These are phyloP conservation scores for Pararge aegeria DNA, from an alignment of 1,140 invertebrate genomes.

Conservation along the genomic window DNA sequence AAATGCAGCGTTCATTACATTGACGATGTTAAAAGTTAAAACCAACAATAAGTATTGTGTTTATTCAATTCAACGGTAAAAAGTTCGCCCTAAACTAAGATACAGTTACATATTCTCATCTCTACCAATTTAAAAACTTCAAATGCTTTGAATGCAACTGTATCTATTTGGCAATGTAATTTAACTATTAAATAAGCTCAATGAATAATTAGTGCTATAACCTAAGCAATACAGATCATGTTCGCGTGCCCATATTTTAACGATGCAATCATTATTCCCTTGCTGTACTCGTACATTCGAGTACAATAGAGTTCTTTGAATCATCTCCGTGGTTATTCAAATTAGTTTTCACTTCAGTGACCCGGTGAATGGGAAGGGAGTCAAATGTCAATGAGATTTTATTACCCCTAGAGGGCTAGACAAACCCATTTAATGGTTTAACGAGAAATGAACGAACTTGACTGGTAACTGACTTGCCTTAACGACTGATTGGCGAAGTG, in stretches of 20 bases:
- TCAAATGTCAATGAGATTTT: too few relatives aligned
- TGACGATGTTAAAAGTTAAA: too few relatives aligned
- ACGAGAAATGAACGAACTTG: too few relatives aligned
- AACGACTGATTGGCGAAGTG: too few relatives aligned
- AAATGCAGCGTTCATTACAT: too few relatives aligned
- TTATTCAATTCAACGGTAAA: not conserved
- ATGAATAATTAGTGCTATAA: not conserved
- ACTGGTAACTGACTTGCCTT: too few relatives aligned
- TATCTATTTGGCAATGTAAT: not conserved
- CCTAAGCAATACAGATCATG: not conserved
- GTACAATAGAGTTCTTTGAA: constrained; percentile 33
- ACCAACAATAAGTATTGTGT: not conserved
- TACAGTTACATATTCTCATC: not conserved
- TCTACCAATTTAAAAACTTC: not conserved
- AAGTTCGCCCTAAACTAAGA: not conserved
- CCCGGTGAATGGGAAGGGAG: constrained; percentile 27
- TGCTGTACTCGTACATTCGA: not conserved
- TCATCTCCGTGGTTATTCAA: constrained; percentile 39
- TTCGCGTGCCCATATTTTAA: not conserved
- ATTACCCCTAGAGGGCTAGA: not conserved
- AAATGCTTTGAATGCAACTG: not conserved
- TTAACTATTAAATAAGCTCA: not conserved
- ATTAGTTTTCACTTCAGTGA: constrained; percentile 49
- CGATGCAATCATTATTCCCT: not conserved
- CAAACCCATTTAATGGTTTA: too few relatives aligned